Conservation (phyloP, 2,113 vertebrate species). For the Percopsis transmontana region DNA sequence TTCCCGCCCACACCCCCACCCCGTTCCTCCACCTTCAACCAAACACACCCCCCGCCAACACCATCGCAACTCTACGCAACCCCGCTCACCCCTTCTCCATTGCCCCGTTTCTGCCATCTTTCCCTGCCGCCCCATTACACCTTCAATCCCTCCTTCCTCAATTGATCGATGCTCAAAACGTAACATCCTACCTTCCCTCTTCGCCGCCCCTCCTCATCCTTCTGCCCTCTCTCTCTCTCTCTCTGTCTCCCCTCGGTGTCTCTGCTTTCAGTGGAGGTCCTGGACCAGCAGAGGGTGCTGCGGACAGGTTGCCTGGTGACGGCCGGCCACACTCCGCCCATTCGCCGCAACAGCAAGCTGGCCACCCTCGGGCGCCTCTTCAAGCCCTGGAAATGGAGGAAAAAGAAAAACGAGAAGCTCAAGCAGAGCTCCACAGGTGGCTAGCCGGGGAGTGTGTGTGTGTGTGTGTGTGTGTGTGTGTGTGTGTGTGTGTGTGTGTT, state of each 20-base stretch:
- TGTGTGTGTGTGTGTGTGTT: not conserved
- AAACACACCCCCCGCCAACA: not conserved
- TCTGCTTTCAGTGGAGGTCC: slow-evolving; percentile 77
- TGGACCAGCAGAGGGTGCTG: slow-evolving; percentile 81
- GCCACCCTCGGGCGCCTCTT: slow-evolving; percentile 95
- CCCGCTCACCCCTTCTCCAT: not conserved
- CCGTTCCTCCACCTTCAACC: not conserved
- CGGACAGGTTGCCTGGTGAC: slow-evolving; percentile 89
- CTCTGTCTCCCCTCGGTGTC: slow-evolving; percentile 4
- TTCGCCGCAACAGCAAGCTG: slow-evolving; percentile 94
- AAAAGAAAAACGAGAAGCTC: slow-evolving; percentile 97
- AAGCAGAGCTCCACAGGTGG: slow-evolving; percentile 89
- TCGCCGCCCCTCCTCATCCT: not conserved
- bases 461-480: not conserved
- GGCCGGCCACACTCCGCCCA: slow-evolving; percentile 91
- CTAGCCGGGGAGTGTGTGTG: slow-evolving; percentile 72
- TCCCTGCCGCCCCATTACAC: slow-evolving; percentile 1
- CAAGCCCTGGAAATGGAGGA: slow-evolving; percentile 98
- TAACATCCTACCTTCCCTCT: too few species aligned
- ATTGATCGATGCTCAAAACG: too few species aligned
- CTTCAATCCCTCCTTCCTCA: not conserved
- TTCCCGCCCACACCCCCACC: not conserved
- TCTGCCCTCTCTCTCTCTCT: slow-evolving; percentile 6
- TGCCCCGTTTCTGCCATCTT: not conserved
- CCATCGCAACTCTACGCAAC: not conserved